These are phyloP conservation scores for Melanotaenia maccullochi DNA, from an alignment of 2,797 vertebrate genomes.

Conservation along the genomic window DNA sequence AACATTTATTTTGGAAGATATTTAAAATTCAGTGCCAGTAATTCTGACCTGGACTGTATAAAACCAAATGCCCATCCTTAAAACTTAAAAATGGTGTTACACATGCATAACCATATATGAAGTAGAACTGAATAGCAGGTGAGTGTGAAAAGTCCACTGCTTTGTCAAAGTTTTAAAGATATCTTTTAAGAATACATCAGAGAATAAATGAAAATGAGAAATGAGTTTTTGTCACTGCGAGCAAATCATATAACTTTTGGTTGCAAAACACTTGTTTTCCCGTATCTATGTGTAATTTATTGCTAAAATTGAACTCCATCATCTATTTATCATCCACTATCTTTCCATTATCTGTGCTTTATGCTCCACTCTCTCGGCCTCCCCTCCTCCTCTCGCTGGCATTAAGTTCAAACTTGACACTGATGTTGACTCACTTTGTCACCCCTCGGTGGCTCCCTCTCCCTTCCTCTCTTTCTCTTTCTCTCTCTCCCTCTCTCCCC, in stretches of 20 bases:
- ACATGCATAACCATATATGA: too few relatives aligned
- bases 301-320: slow-evolving; percentile 66
- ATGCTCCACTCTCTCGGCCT: slow-evolving; percentile 74
- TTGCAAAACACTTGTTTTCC: slow-evolving; percentile 20
- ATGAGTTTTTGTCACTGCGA: background rate
- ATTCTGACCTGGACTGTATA: background rate
- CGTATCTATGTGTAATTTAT: slow-evolving; percentile 61
- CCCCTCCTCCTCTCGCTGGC: slow-evolving; percentile 82
- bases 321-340: slow-evolving; percentile 75
- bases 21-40: background rate
- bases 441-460: slow-evolving; percentile 81
- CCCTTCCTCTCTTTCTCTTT: slow-evolving; percentile 50
- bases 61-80: background rate
- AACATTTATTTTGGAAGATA: background rate
- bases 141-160: background rate
- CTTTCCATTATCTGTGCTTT: slow-evolving; percentile 80
- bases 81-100: background rate
- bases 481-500: slow-evolving; percentile 57
- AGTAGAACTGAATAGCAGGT: background rate
- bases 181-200: background rate
- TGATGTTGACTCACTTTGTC: slow-evolving; percentile 88
- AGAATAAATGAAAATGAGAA: slow-evolving; percentile 8
- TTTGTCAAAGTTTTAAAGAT: background rate
- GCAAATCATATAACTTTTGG: slow-evolving; percentile 14
- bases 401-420: slow-evolving; percentile 89